A percentile compares a stretch with the other conserved stretches of the same genome.
These are phyloP conservation scores for Cricetomys ansorgei DNA, from an alignment of 2,113 vertebrate species.

Conservation along the genomic window DNA sequence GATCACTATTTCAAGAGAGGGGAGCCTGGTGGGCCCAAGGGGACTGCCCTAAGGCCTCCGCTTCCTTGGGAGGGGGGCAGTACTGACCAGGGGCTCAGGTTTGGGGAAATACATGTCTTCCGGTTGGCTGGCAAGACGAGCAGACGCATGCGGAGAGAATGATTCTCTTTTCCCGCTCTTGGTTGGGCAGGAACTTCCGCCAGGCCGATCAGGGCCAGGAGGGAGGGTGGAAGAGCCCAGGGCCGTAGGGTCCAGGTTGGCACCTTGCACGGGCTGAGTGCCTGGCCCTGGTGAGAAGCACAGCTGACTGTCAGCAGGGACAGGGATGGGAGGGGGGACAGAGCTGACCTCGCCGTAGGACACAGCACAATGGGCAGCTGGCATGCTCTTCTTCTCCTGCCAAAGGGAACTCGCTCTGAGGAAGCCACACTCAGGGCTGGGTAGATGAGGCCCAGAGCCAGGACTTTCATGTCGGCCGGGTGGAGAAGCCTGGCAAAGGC, in stretches of 20 bases:
- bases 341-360: conserved; percentile 64
- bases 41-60: neutral
- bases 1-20: neutral
- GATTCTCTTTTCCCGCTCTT: neutral
- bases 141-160: conserved; percentile 49
- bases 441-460: conserved; percentile 16
- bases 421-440: neutral
- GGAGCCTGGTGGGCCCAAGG: neutral
- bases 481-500: conserved; percentile 27
- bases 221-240: neutral
- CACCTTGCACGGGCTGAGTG: conserved; percentile 71
- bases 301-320: conserved; percentile 79
- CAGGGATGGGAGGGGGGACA: conserved; percentile 58
- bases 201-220: neutral
- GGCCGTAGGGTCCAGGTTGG: neutral
- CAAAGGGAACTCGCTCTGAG: conserved; percentile 61
- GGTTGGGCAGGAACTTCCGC: neutral
- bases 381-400: conserved; percentile 62
- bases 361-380: neutral
- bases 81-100: neutral
- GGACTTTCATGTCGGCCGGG: conserved; percentile 37
- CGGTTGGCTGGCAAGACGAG: neutral
- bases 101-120: conserved; percentile 59
- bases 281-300: conserved; percentile 67
- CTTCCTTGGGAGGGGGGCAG: neutral